Evolutionary conservation across 1,140 invertebrate genomes (phyloP), one percentile per base, ranked within the genome.

Genomic region (Goniozus legneri): DNA sequence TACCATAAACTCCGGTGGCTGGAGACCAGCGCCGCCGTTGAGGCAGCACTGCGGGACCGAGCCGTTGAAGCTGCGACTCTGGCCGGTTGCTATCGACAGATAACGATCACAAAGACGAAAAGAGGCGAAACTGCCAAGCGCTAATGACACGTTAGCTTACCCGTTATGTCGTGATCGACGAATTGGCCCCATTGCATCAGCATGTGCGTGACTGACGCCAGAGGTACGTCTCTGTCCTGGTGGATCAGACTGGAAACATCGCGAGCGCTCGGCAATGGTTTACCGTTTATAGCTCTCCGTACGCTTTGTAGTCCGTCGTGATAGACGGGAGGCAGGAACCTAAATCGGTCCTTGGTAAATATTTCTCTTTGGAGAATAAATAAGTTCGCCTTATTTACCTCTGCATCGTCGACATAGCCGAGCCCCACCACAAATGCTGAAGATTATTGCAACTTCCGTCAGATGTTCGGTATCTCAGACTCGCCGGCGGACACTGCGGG

Each of bases 361-460:
- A 27, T 10, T 10, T 27, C 4, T 6, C 4, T 37, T 37, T 14
- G 10, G 8, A 6, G n/a, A 37, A 19, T 10, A 19, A 18, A 16
- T 4, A 4, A 37, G 16, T 19, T 4, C 13, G 6, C 21, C 37
- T 12, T 15, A 39, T 22, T 22, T 13, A 73, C 66, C 71, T 78
- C 51, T 88, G 82, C 60, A 93, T 90, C 0, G 89, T 82, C 37
- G 86, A 87, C 74, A 91, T 84, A 3, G 91, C 84, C 12, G 88
- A 85, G 0, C 95, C 95, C 86, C 86, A 89, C 62, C 83, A 79
- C 1, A 84, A 83, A 42, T 87, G 68, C 7, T 80, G 70, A 2
- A 84, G 60, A 75, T 95, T 94, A 71, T 94, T 94, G 69, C 92
- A 94, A 7, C 87, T 88, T 7, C 91, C 91, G 70, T 93, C 90